Base-by-base conservation (phyloP, 2,113 vertebrate genomes). In the Dolichallabes microphthalmus region DNA sequence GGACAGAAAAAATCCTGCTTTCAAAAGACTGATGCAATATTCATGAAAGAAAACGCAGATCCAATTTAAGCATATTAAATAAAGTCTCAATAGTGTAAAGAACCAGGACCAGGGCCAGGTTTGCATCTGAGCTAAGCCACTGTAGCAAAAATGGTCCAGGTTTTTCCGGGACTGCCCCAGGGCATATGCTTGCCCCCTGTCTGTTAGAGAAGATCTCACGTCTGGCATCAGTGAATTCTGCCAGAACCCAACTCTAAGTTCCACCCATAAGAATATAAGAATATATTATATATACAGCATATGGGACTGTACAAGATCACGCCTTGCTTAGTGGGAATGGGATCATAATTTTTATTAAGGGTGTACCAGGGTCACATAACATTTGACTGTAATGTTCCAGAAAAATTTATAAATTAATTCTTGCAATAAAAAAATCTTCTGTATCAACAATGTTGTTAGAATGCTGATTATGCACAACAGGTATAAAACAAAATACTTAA, bases 101-200 rank as follows among this genome's bases (percentile, higher is more conserved):
- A 61, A 25, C 22, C 66, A 80, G 75, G 52, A 92, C 90, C 85
- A 5, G 91, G 90, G 92, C 91, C 92, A 82, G 88, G 91, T 92
- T 92, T 89, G 86, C 81, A 86, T 90, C 89, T 82, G 86, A 57
- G 57, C 89, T 92, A 87, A 87, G 80, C 84, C 66, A 80, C 81
- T 75, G 85, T 84, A 88, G 83, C 89, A 88, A 87, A 89, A 91
- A 92, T 90, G 92, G 91, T 93, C 89, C 92, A 91, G 91, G 90
- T 93, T 92, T 90, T 82, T 27, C 17, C n/a, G 74, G 91, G 87
- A 53, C 88, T 86, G 76, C 92, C 92, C 88, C 83, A 20, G 91
- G 92, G 89, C 92, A 69, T 92, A 91, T 90, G 84, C 89, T 89
- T 81, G 79, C 83, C 87, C 81, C 75, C 86, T 63, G 74, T 61